Evolutionary conservation across 2,113 vertebrate species (phyloP), one percentile per base, ranked within the genome.

Genomic region (Caretta caretta): DNA sequence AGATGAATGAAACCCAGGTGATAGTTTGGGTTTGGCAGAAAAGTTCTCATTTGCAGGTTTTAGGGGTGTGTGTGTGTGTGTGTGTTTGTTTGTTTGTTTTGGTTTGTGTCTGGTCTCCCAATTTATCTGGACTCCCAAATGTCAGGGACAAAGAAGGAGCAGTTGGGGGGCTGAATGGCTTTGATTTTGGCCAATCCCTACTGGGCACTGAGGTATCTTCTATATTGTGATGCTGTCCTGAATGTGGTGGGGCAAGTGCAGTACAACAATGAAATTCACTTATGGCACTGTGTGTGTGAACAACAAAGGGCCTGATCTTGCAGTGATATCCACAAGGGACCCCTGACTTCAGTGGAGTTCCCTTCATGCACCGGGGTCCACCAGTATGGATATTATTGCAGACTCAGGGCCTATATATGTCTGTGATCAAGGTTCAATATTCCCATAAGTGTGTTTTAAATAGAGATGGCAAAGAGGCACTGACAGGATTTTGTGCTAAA

Each of bases 401-500:
- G 35, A 48, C 3, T 46, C 42, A 57, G 75, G 38, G 62, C 20
- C 10, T 79, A 35, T 35, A 22, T 53, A n/a, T 59, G 48, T 80
- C 27, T 51, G 5, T 80, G 88, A 49, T 93, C 42, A 46, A 88
- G 81, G 25, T 25, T 7, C 35, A 90, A 89, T 75, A 80, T 57
- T 85, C 25, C 14, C 29, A 5, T 78, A 9, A 5, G 2, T 49
- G 53, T 89, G 56, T 87, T 83, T 6, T 57, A 82, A 83, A 78
- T 27, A 2, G 54, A 93, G 80, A 89, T 20, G 20, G 62, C 7
- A 65, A 81, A 14, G 25, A 83, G 48, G 48, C 56, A 57, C 56
- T 5, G 65, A 88, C n/a, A 94, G 82, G 20, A 56, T 88, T 97
- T 97, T 97, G 24, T 97, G 96, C 93, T 93, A 96, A 97, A 97